Conservation (phyloP, 2,113 vertebrate genomes). For the human (Homo sapiens) region GRCh38 chr4:83678001-83678500, state of each 20-base stretch:
- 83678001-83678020: constrained; percentile 24
- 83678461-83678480: no score
- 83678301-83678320: background rate
- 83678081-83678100: background rate
- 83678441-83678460: no score
- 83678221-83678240: background rate
- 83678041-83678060: background rate
- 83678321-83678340: no score
- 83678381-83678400: no score
- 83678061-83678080: background rate
- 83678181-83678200: background rate
- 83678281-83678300: background rate
- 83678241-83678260: background rate
- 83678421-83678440: no score
- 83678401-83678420: no score
- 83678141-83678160: background rate
- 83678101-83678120: background rate
- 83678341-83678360: no score
- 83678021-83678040: background rate
- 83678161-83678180: background rate
- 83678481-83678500: no score
- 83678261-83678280: background rate
- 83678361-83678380: no score
- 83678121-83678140: background rate
- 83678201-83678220: background rate